Evolutionary conservation across 1,140 invertebrate genomes (phyloP).

Genomic region (Agraylea sexmaculata): DNA sequence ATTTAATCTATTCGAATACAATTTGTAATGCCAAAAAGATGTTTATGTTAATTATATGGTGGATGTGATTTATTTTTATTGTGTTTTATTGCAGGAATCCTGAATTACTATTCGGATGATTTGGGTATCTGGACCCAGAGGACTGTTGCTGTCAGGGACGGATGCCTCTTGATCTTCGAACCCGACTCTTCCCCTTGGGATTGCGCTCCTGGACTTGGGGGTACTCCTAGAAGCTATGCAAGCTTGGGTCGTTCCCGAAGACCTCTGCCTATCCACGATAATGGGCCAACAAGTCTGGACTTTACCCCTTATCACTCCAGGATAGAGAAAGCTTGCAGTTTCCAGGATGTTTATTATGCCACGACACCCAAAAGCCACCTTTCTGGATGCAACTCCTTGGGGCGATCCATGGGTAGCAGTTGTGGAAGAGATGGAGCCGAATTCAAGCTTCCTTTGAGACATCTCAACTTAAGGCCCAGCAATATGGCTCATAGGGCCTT

Average conservation of each 20-base stretch:
- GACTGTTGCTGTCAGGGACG: slow-evolving; percentile 22
- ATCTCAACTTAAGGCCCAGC: slow-evolving; percentile 39
- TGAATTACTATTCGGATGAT: slow-evolving; percentile 26
- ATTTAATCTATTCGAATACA: too few relatives aligned
- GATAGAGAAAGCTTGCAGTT: neutral
- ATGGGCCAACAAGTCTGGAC: neutral
- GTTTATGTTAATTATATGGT: too few relatives aligned
- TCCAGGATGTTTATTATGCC: neutral
- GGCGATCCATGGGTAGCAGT: slow-evolving; percentile 25
- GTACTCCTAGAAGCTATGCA: slow-evolving; percentile 16
- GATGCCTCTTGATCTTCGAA: slow-evolving; percentile 23
- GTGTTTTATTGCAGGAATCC: slow-evolving; percentile 33
- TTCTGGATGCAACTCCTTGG: slow-evolving; percentile 11
- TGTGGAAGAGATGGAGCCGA: slow-evolving; percentile 21
- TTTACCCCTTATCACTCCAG: neutral
- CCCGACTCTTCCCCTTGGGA: slow-evolving; percentile 11
- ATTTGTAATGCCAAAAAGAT: too few relatives aligned
- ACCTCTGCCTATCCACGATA: neutral
- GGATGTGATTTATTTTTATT: neutral
- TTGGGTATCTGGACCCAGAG: slow-evolving; percentile 19
- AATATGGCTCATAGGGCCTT: slow-evolving; percentile 20
- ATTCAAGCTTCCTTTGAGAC: slow-evolving; percentile 32
- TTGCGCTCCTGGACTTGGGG: slow-evolving; percentile 4
- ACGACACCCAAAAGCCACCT: neutral
- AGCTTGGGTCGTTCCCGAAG: slow-evolving; percentile 16